Evolutionary conservation across 2,888 invertebrate species (phyloP), one percentile per base, ranked within the genome.

Genomic region (Drosophila meridiana): DNA sequence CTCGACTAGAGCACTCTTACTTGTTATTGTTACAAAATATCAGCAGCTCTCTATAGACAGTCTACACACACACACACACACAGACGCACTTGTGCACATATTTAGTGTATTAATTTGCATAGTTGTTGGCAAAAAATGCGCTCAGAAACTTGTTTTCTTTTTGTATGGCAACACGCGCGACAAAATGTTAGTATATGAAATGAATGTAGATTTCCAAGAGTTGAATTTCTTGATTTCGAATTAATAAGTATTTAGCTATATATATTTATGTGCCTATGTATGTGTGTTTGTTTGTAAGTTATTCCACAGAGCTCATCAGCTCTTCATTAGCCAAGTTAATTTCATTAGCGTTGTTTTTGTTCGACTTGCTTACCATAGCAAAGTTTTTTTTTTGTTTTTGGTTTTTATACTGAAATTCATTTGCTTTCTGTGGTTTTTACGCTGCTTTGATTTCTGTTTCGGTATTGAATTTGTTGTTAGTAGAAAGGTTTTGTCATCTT

Each of bases 21-120:
- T n/a, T n/a, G n/a, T n/a, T n/a, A 67, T 69, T 87, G 74, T 87
- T 85, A 89, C 85, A 87, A 89, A 89, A 89, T 88, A 80, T 57
- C 73, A 80, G 57, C 73, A 81, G 64, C 69, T 66, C 64, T 62
- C 66, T 50, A 62, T 57, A 55, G 58, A 66, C 45, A 56, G 64
- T 60, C 62, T 53, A 76, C 26, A 38, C 40, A 72, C 43, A 47
- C 43, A 58, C 36, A 32, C 47, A 20, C 30, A 60, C 28, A 57
- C 32, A 26, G 7, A 9, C 52, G 3, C 11, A 26, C 42, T 34
- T 42, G 28, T 70, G 40, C 52, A 75, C 61, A 62, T 75, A 83
- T 83, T 87, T 78, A 72, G 72, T 69, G 26, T 70, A 76, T 78
- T 77, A 75, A 86, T 86, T 86, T 86, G 89, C 89, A 86, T 86